Base-by-base conservation (phyloP, 2,113 vertebrate genomes). In the Zosterops hypoxanthus region DNA sequence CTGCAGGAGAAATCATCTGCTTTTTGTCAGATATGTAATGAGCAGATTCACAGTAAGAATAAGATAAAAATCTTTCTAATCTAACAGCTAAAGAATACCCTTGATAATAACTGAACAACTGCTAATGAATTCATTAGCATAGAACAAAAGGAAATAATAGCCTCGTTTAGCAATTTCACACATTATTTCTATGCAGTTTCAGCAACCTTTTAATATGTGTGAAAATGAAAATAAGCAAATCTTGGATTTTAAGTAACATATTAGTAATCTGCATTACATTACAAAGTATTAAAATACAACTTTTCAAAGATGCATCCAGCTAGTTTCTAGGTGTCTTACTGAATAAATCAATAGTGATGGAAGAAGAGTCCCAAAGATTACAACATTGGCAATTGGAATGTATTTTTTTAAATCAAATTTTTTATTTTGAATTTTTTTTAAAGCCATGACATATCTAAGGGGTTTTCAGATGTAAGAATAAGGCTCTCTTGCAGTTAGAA, bases 71-170 rank as follows among this genome's bases (percentile, higher is more conserved):
- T 83, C 92, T 94, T 71, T 78, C 60, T 78, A 83, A 88, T 92
- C 59, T 56, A 92, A 86, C 72, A 91, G 56, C 64, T 68, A 56
- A 94, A 95, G 77, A 36, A 84, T 84, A 81, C 83, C 41, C 88
- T 81, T 81, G 81, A 80, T 83, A 95, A 72, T 79, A 81, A 81
- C 61, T 44, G 71, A 95, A 93, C 82, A 88, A 90, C 65, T 64
- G 26, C 63, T 95, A 95, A 95, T 88, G 42, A 96, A 84, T 94
- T 86, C 69, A 96, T 96, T 94, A 95, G 28, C 83, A 82, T 25
- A 78, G 53, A 94, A 92, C 69, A 93, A 95, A 91, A 36, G 60
- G 80, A 92, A 92, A 91, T 90, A 93, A 93, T 86, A 90, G 44
- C 36, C 49, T 93, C 36, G 49, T 95, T 97, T 92, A 90, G 25